Evolutionary conservation across 2,797 vertebrate species (phyloP).

Genomic region (Pangasius djambal): DNA sequence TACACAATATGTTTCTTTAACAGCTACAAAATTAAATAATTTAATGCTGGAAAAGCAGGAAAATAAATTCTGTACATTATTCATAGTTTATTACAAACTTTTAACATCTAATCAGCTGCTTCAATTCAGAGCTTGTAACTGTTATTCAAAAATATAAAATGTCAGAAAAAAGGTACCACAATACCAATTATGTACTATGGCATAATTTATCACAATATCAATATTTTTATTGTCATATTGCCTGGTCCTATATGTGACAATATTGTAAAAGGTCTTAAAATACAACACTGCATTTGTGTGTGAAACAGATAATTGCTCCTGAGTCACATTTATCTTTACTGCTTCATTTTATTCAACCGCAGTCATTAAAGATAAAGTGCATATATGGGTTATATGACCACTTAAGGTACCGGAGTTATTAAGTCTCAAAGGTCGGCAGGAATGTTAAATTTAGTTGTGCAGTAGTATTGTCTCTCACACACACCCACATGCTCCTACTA

Average conservation of each 20-base stretch:
- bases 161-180: neutral
- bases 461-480: neutral
- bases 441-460: neutral
- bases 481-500: neutral
- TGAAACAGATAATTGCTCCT: neutral
- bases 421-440: slow-evolving; percentile 37
- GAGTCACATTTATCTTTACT: slow-evolving; percentile 21
- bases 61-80: neutral
- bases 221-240: neutral
- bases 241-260: no score
- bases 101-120: neutral
- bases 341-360: neutral
- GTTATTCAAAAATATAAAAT: neutral
- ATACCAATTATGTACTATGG: neutral
- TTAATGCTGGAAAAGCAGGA: neutral
- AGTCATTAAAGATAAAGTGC: slow-evolving; percentile 18
- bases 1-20: neutral
- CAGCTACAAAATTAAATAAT: neutral
- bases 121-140: neutral
- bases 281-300: no score
- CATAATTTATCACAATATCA: neutral
- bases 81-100: neutral
- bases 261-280: neutral
- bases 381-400: slow-evolving; percentile 2
- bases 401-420: neutral